Evolutionary conservation across 2,113 vertebrate species (phyloP), one percentile per base, ranked within the genome.

Genomic region (Leucopsar rothschildi): DNA sequence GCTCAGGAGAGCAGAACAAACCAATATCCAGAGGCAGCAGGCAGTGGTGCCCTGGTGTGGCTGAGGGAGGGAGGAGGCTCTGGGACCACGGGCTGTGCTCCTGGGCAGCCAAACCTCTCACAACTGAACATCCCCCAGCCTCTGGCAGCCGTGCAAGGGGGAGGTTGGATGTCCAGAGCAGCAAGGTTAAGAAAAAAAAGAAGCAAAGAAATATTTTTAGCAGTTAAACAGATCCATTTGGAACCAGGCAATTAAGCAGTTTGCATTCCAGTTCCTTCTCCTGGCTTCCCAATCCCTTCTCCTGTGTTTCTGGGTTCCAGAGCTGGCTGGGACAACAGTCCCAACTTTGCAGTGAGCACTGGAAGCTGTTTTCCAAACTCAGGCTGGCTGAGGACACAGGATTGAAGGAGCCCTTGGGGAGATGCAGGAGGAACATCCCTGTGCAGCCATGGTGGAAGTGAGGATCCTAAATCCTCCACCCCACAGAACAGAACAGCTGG

Each of bases 321-420:
- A 83, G 15, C 20, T 45, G 22, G 5, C 9, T 9, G 45, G 55
- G 45, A 72, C 13, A 44, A 25, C 14, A n/a, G 7, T 6, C 53
- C 35, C 14, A 40, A 1, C 16, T 61, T 57, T 44, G 20, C 47
- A 35, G 8, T 5, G 61, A 19, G 10, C 7, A 2, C 8, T 28
- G 56, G 47, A 55, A 75, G 28, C 57, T 57, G 42, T 42, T 59
- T 14, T 11, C 28, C 53, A 33, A 50, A 14, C 31, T 76, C 83
- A 56, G 4, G 0, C 40, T 35, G n/a, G 35, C 9, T 44, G 10
- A 19, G 47, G 50, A 6, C 45, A n/a, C 21, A 22, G 72, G 60
- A 24, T 1, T 22, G 50, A n/a, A 52, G 66, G 33, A 47, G 18
- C 15, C 33, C 8, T 3, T 1, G 28, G 4, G 9, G 22, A 5